Evolutionary conservation across 2,888 invertebrate species (phyloP).

Genomic region (Ornithoptera alexandrae): DNA sequence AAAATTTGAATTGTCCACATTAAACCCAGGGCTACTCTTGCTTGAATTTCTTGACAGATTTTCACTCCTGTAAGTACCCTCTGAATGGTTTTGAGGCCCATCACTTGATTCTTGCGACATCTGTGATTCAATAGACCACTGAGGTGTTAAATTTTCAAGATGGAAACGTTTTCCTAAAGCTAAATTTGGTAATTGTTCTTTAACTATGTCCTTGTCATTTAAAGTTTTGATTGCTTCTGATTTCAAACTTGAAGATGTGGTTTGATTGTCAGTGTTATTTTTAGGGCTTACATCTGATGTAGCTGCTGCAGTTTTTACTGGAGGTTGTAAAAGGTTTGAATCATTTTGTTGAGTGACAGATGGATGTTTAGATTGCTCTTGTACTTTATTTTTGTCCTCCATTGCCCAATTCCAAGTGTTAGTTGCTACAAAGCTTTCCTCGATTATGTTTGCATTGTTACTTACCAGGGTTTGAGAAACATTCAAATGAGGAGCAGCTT

Average conservation of each 20-base stretch:
- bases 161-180: slow-evolving; percentile 67
- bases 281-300: slow-evolving; percentile 41
- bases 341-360: slow-evolving; percentile 39
- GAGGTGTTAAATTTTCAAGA: slow-evolving; percentile 75
- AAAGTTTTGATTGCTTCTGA: slow-evolving; percentile 59
- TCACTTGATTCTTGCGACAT: slow-evolving; percentile 84
- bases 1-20: slow-evolving; percentile 64
- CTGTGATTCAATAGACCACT: slow-evolving; percentile 84
- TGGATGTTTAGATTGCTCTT: slow-evolving; percentile 32
- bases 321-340: slow-evolving; percentile 37
- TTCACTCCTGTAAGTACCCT: slow-evolving; percentile 81
- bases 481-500: slow-evolving; percentile 37
- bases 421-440: slow-evolving; percentile 79
- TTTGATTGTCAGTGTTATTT: slow-evolving; percentile 39
- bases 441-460: slow-evolving; percentile 74
- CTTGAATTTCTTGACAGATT: slow-evolving; percentile 78
- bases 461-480: slow-evolving; percentile 41
- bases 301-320: slow-evolving; percentile 34
- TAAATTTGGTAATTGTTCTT: slow-evolving; percentile 68
- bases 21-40: slow-evolving; percentile 69
- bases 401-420: slow-evolving; percentile 83
- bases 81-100: slow-evolving; percentile 80
- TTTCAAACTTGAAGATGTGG: slow-evolving; percentile 36
- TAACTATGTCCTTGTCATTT: slow-evolving; percentile 63
- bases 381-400: slow-evolving; percentile 67